Evolutionary conservation across 1,140 invertebrate species (phyloP), one percentile per base, ranked within the genome.

Genomic region (Rhagoletis pomonella): DNA sequence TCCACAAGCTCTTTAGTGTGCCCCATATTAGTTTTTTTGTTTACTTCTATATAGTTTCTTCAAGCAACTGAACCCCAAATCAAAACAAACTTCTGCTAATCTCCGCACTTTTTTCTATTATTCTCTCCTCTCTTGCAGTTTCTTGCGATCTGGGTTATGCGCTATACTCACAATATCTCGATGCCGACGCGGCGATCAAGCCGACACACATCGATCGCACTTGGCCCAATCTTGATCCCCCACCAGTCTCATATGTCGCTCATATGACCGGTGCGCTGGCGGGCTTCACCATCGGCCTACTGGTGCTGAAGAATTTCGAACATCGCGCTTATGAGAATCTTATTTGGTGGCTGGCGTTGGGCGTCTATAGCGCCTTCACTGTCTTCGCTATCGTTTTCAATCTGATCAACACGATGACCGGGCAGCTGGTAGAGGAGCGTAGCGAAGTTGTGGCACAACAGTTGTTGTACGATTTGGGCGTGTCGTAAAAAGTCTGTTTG

Each of bases 261-360:
- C 98, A 99, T 94, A 94, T 99, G 88, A 98, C 97, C 59, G 98
- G 98, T 69, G 97, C 97, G 1, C 92, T 98, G 84, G 97, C 97
- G 7, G 97, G 97, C 6, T 95, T 98, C 55, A 98, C 97, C 3
- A 97, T 98, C 89, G 97, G 97, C 1, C 95, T 99, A 10, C 94
- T 99, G 44, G 98, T 99, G 62, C 94, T 99, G 73, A 99, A 99
- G 94, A 99, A 99, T 94, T 98, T 99, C 92, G 97, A 99, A 90
- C 97, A 98, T 92, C 96, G 97, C 87, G 95, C 98, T 0, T 97
- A 98, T 94, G 97, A 98, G 93, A 97, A 98, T 91, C 94, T 99
- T 67, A 95, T 99, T 87, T 99, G 98, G 97, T 99, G 98, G 98
- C 95, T 98, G 88, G 98, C 98, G 3, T 94, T 99, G 4, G 97